Conservation (phyloP, 2,888 invertebrate species). For the Eupithecia subfuscata region DNA sequence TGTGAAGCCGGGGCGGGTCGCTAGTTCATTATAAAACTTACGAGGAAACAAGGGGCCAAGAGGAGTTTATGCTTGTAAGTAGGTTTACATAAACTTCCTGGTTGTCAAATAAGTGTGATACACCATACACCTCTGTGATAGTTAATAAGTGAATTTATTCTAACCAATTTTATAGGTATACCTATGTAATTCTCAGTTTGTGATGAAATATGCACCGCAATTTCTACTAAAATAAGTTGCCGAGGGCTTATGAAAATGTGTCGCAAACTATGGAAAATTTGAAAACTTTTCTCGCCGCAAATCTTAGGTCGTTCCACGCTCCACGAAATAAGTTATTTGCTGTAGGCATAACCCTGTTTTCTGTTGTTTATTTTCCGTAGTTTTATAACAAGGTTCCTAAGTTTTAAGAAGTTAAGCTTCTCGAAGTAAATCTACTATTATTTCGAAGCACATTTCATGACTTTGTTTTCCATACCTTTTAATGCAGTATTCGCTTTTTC, state of each 20-base stretch:
- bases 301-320: constrained; percentile 34
- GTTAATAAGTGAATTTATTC: not conserved
- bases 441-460: constrained; percentile 13
- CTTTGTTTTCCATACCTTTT: not conserved
- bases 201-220: not conserved
- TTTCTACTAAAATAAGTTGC: constrained; percentile 5
- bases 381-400: constrained; percentile 31
- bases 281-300: constrained; percentile 36
- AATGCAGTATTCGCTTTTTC: not conserved
- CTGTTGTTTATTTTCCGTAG: constrained; percentile 33
- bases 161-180: not conserved
- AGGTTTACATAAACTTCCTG: no score
- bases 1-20: no score
- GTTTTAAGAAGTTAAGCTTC: constrained; percentile 32
- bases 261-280: constrained; percentile 38
- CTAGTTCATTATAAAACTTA: no score
- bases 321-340: constrained; percentile 32
- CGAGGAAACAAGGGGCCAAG: no score
- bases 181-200: not conserved
- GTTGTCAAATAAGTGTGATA: no score
- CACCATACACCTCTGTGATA: no score
- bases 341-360: constrained; percentile 33
- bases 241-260: constrained; percentile 30
- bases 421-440: constrained; percentile 25
- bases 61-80: no score